phyloP scores from a whole-genome alignment of 1,140 invertebrate species.

The Procambarus clarkii region DNA sequence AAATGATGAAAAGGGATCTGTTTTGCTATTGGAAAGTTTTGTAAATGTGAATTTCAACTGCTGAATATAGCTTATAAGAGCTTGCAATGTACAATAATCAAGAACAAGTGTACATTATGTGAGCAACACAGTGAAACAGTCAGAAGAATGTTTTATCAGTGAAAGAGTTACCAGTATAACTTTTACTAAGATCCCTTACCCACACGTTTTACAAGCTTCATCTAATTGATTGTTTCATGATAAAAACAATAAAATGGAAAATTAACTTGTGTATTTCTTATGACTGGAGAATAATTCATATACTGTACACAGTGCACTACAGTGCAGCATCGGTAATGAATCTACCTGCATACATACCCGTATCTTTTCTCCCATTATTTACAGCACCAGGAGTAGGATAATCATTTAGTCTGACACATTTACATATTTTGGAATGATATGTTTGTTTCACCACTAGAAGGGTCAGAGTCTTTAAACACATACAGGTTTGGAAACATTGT shows the following conservation, averaged over 20 bases:
- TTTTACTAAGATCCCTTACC: constrained; percentile 11
- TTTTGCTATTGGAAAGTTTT: constrained; percentile 34
- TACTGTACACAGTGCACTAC: too few relatives aligned
- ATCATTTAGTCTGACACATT: too few relatives aligned
- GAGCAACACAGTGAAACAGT: constrained; percentile 16
- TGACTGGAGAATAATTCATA: not conserved
- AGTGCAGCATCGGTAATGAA: too few relatives aligned
- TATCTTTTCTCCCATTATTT: too few relatives aligned
- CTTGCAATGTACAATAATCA: not conserved
- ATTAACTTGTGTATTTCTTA: not conserved
- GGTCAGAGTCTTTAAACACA: too few relatives aligned
- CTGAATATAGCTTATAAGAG: not conserved
- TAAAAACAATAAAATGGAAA: constrained; percentile 20
- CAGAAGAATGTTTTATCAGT: not conserved
- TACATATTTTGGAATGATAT: too few relatives aligned
- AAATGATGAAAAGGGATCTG: not conserved
- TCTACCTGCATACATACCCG: too few relatives aligned
- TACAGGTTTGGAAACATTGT: too few relatives aligned
- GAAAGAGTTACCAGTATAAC: constrained; percentile 14
- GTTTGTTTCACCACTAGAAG: too few relatives aligned
- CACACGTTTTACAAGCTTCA: constrained; percentile 9
- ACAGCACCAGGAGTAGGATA: too few relatives aligned
- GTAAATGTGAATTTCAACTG: constrained; percentile 20
- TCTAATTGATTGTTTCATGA: constrained; percentile 27
- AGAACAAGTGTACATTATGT: not conserved